Evolutionary conservation across 2,113 vertebrate genomes (phyloP).

Genomic region (Syngnathoides biaculeatus): DNA sequence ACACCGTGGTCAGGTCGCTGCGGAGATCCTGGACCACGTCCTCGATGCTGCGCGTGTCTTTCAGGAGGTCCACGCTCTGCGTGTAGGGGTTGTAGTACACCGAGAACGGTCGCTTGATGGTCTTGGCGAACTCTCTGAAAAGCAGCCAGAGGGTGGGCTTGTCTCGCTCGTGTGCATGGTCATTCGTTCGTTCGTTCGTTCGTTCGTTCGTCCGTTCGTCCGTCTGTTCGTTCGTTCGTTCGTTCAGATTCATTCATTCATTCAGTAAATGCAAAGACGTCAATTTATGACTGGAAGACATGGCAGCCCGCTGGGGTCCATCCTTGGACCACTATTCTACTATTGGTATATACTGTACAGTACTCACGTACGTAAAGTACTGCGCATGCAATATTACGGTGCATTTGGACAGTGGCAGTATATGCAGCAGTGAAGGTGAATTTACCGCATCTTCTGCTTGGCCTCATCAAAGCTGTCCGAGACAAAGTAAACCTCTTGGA

Average conservation of each 20-base stretch:
- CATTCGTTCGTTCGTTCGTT: no score
- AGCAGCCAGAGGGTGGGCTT: no score
- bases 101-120: constrained; percentile 91
- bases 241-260: no score
- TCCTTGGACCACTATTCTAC: background rate
- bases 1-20: constrained; percentile 92
- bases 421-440: no score
- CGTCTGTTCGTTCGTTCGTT: no score
- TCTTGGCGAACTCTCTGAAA: constrained; percentile 91
- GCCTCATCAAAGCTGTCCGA: constrained; percentile 98
- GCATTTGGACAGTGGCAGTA: background rate
- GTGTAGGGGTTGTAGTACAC: constrained; percentile 99
- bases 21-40: constrained; percentile 93
- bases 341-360: no score
- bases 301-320: background rate
- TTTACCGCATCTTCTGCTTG: constrained; percentile 96
- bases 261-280: background rate
- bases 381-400: background rate
- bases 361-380: no score
- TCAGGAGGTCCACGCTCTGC: constrained; percentile 91
- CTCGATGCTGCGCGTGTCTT: constrained; percentile 92
- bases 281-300: background rate
- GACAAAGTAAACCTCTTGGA: constrained; percentile 95
- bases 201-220: no score
- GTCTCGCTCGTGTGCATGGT: no score